Percentiles rank a stretch among this genome's conserved stretches.
Evolutionary conservation across 35 echinoderm and acorn worm genomes (phyloP).

Genomic region (Strongylocentrotus purpuratus): DNA sequence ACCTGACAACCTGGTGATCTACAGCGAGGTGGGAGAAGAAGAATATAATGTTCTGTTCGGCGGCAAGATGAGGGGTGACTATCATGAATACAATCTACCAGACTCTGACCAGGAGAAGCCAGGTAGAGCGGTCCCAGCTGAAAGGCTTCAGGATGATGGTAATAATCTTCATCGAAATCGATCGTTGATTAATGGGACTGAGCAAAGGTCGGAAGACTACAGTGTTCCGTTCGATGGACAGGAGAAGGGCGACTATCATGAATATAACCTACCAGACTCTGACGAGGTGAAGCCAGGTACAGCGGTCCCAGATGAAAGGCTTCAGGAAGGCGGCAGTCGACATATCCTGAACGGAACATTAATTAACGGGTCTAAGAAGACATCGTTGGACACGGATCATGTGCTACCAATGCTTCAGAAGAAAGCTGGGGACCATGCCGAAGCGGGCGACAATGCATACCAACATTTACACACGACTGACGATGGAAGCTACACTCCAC

Average conservation of each 20-base stretch:
- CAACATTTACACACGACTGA: not conserved
- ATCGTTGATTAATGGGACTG: too few species aligned
- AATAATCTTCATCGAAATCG: too few species aligned
- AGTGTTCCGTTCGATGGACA: not conserved
- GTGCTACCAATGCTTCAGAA: not conserved
- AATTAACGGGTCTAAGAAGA: too few species aligned
- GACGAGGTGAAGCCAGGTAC: too few species aligned
- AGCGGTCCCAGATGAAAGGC: not conserved
- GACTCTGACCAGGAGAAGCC: too few species aligned
- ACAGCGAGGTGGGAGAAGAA: not conserved
- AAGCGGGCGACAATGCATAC: not conserved
- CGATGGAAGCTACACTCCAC: not conserved
- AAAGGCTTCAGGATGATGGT: not conserved
- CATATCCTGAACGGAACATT: too few species aligned
- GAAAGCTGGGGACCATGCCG: not conserved
- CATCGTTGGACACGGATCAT: not conserved
- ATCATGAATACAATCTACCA: slow-evolving; percentile 5
- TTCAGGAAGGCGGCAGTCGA: not conserved
- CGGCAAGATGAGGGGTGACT: not conserved
- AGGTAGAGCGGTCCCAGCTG: not conserved
- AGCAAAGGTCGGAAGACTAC: not conserved
- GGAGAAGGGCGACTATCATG: not conserved
- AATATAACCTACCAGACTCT: not conserved
- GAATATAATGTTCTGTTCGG: slow-evolving; percentile 29
- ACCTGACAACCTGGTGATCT: not conserved